Base-by-base conservation (phyloP, 2,797 vertebrate species). In the Poecilia wingei region DNA sequence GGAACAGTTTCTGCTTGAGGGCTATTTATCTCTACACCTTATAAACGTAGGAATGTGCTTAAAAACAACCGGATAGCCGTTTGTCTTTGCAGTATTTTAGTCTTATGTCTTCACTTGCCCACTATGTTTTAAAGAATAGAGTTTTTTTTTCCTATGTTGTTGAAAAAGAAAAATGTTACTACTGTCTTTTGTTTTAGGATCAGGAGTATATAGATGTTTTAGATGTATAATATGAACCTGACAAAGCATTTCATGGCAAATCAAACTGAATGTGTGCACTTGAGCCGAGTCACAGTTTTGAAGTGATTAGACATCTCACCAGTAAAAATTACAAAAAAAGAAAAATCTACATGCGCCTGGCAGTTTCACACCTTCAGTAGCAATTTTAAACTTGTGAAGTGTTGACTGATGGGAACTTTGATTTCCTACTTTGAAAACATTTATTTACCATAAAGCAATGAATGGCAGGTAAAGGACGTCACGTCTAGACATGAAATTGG, bases 361-460 rank as follows among this genome's bases (percentile, higher is more conserved):
- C 79, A 75, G 61, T 87, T 86, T 72, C 59, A 69, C 74, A 55
- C 59, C 73, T 70, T 88, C 80, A 77, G 4, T 14, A 66, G 82
- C 45, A 80, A 78, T 77, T 81, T 84, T 85, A 55, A 72, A 77
- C 73, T 78, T 79, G 88, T 88, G 77, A 82, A 82, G 84, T 87
- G 83, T 87, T 81, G 87, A 82, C 85, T 82, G 61, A 85, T 55
- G 82, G 81, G 78, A 78, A 90, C 87, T 88, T 82, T 79, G 89
- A 88, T 89, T 90, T 91, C 84, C 80, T 83, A 73, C 84, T 89
- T 89, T 90, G 75, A 89, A 94, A 84, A 81, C 77, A 80, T 89
- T 87, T 36, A 68, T 80, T 84, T 84, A 47, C 86, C 49, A 39
- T 93, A 85, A 92, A 91, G 79, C 77, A 79, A 84, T 85, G 85